A percentile compares a stretch with the other conserved stretches of the same genome.
phyloP scores from a whole-genome alignment of 2,113 vertebrate genomes.

The Pachyramphus minor region DNA sequence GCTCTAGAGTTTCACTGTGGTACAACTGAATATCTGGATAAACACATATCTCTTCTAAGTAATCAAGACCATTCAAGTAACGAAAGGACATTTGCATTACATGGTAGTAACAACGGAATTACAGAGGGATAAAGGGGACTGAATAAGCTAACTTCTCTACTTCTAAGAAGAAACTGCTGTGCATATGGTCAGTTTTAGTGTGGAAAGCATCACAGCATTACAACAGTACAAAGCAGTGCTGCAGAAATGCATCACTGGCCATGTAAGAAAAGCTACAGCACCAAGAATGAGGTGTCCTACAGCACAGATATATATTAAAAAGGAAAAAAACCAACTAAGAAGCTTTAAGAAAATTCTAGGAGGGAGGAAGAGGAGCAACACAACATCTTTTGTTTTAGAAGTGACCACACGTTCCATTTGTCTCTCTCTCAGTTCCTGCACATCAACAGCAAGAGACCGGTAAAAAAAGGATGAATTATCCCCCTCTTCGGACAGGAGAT shows the following conservation, averaged over 20 bases:
- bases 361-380: not conserved
- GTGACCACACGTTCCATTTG: not conserved
- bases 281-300: not conserved
- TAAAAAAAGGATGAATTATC: not conserved
- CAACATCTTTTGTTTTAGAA: not conserved
- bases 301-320: not conserved
- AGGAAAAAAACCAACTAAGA: not conserved
- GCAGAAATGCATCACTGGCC: not conserved
- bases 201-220: not conserved
- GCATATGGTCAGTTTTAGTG: not conserved
- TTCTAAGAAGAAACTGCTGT: not conserved
- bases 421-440: not conserved
- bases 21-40: constrained; percentile 86
- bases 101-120: not conserved
- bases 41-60: not conserved
- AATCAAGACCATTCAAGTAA: not conserved
- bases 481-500: not conserved
- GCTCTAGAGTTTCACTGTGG: constrained; percentile 87
- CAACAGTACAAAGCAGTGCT: not conserved
- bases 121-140: not conserved
- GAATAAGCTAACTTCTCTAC: not conserved
- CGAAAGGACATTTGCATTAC: not conserved
- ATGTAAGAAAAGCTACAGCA: not conserved
- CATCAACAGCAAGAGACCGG: not conserved
- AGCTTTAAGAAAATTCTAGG: not conserved